Percentiles rank a stretch among this genome's conserved stretches.
Evolutionary conservation across 2,797 vertebrate genomes (phyloP).

Genomic region (Tangara arthus): DNA sequence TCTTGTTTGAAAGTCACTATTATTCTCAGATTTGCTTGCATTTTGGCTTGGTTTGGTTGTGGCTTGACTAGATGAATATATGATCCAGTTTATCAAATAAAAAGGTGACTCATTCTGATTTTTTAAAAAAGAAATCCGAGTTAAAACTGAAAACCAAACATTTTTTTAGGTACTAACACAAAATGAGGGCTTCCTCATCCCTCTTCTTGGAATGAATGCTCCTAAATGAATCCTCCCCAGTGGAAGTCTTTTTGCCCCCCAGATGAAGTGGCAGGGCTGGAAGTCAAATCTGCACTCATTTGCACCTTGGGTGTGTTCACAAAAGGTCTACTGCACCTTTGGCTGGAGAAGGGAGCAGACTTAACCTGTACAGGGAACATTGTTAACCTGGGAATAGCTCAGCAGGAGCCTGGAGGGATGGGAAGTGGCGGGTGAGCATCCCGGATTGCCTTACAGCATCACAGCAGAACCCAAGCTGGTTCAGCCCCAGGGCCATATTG

Average conservation of each 20-base stretch:
- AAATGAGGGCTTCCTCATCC: not conserved
- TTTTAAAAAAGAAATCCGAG: not conserved
- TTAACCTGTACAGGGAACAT: not conserved
- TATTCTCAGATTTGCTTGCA: constrained; percentile 6
- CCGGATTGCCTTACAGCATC: not conserved
- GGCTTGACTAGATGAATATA: not conserved
- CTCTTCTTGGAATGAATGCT: not conserved
- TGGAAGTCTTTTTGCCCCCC: not conserved
- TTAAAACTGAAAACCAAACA: not conserved
- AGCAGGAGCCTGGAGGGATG: accelerated
- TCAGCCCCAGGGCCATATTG: not conserved
- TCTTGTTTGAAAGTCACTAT: constrained; percentile 1
- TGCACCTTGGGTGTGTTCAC: not conserved
- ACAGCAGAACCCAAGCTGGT: not conserved
- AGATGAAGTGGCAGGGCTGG: not conserved
- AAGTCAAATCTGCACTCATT: not conserved
- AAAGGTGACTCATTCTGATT: not conserved
- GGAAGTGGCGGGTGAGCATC: accelerated
- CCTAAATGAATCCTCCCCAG: not conserved
- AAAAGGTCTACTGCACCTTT: not conserved
- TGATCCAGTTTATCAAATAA: not conserved
- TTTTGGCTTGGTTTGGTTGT: constrained; percentile 34
- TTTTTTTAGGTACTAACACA: not conserved
- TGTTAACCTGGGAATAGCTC: not conserved
- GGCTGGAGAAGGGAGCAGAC: not conserved